phyloP scores from a whole-genome alignment of 2,797 vertebrate genomes.

The Amblyraja radiata region DNA sequence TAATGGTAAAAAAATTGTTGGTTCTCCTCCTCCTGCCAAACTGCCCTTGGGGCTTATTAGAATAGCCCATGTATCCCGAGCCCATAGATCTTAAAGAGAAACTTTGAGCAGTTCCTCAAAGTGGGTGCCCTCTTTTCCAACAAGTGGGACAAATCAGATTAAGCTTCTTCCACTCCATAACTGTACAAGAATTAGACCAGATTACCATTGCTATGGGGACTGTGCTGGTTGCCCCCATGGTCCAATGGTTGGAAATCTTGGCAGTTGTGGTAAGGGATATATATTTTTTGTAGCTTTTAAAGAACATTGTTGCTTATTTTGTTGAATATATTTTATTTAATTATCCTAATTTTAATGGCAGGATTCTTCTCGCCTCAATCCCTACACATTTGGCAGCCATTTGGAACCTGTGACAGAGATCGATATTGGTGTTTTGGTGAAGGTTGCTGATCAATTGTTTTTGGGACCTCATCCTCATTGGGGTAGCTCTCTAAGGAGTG shows the following conservation, averaged over 20 bases:
- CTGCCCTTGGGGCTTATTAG: neutral
- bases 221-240: no score
- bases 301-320: neutral
- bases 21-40: neutral
- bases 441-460: neutral
- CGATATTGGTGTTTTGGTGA: neutral
- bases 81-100: no score
- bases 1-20: neutral
- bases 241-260: neutral
- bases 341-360: neutral
- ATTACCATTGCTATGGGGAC: neutral
- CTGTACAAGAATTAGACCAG: neutral
- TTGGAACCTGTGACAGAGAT: neutral
- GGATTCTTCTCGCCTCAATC: neutral
- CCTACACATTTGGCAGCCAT: neutral
- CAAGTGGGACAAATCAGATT: neutral
- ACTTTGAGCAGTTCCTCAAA: neutral
- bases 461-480: neutral
- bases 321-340: conserved; percentile 3
- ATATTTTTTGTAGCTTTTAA: neutral
- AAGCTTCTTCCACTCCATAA: neutral
- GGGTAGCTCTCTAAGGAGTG: neutral
- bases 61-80: no score
- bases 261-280: neutral
- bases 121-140: neutral